These are phyloP conservation scores for Chaetogeoica ovagalla DNA, from an alignment of 2,888 invertebrate genomes.

Conservation along the genomic window DNA sequence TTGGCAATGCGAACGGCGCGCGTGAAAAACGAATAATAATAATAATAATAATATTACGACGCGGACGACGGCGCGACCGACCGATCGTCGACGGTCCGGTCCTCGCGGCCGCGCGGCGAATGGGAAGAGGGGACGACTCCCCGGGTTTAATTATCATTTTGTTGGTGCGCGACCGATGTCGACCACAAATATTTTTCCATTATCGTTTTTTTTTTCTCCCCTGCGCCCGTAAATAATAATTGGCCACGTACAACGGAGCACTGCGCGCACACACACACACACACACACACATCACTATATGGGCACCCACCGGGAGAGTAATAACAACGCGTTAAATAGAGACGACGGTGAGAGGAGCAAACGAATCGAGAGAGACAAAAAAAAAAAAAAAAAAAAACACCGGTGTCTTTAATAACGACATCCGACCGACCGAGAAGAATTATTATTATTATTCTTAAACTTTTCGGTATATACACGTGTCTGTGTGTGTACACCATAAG, in stretches of 20 bases:
- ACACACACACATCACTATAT: not conserved
- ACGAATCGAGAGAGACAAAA: not conserved
- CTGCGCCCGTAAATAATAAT: constrained; percentile 50
- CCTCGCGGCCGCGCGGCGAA: not conserved
- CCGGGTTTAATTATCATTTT: constrained; percentile 52
- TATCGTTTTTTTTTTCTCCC: constrained; percentile 51
- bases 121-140: not conserved
- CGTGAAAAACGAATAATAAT: no score
- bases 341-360: not conserved
- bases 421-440: constrained; percentile 45
- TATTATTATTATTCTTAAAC: constrained; percentile 48
- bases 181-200: constrained; percentile 53
- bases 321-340: not conserved
- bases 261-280: not conserved
- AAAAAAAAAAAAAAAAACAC: constrained; percentile 28
- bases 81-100: no score
- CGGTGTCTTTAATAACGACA: constrained; percentile 51
- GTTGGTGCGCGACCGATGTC: constrained; percentile 53
- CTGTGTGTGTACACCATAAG: not conserved
- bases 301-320: not conserved
- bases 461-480: constrained; percentile 8
- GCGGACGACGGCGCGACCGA: not conserved
- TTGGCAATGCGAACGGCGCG: no score
- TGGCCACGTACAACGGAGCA: constrained; percentile 32
- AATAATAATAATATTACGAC: not conserved